Conservation (phyloP, 2,797 vertebrate genomes). For the Syndactyla subalaris region DNA sequence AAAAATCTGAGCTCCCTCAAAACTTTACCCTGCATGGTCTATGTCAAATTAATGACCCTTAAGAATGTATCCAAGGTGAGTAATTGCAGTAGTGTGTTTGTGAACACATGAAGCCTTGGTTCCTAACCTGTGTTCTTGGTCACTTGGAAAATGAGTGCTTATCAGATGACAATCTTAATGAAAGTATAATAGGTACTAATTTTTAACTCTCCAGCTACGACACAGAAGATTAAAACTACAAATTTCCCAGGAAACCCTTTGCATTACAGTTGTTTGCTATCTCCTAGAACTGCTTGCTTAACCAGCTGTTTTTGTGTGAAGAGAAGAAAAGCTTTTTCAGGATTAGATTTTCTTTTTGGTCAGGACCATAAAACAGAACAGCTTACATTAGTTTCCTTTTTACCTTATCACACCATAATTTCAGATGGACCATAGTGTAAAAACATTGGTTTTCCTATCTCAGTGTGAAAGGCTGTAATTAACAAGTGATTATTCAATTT, state of each 20-base stretch:
- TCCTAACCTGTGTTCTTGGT: neutral
- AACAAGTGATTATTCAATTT: slow-evolving; percentile 28
- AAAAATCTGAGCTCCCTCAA: neutral
- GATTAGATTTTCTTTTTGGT: neutral
- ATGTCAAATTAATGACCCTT: neutral
- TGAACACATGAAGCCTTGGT: neutral
- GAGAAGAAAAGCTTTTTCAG: neutral
- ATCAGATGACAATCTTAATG: neutral
- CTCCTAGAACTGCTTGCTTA: neutral
- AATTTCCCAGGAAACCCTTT: neutral
- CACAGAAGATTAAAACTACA: neutral
- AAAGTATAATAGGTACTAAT: neutral
- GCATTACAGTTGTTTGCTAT: neutral
- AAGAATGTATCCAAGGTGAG: neutral
- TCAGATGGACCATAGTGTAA: neutral
- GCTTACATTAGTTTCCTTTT: neutral
- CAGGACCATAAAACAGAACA: neutral
- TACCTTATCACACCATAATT: neutral
- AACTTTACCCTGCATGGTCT: neutral
- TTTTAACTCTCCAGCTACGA: neutral
- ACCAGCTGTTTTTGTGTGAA: neutral
- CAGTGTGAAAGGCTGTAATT: slow-evolving; percentile 9
- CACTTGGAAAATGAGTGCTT: neutral
- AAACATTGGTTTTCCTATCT: neutral
- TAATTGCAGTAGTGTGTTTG: neutral